Percentiles rank a stretch among this genome's conserved stretches.
Conservation (phyloP, 2,888 invertebrate genomes). For the Blastobasis adustella region DNA sequence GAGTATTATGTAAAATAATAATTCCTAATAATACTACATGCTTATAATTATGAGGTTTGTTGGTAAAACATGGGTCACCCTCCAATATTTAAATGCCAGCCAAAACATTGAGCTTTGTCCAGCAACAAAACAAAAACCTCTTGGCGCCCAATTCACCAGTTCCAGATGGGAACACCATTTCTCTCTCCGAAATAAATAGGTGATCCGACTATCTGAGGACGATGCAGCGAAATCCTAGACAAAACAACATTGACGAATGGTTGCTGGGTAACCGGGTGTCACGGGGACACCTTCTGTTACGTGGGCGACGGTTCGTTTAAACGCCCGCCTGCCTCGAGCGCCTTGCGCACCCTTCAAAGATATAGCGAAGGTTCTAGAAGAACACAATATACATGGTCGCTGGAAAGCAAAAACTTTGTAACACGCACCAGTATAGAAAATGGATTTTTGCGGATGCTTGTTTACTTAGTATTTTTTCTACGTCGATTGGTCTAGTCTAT, state of each 20-base stretch:
- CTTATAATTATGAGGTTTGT: too few relatives aligned
- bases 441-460: not conserved
- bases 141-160: too few relatives aligned
- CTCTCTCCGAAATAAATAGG: too few relatives aligned
- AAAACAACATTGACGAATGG: slow-evolving; percentile 32
- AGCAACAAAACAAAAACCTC: too few relatives aligned
- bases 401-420: too few relatives aligned
- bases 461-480: not conserved
- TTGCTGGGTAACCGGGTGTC: slow-evolving; percentile 15
- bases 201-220: too few relatives aligned
- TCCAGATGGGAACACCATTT: too few relatives aligned
- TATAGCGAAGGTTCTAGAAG: not conserved
- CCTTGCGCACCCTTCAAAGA: not conserved
- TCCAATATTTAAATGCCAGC: too few relatives aligned
- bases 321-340: not conserved
- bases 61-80: too few relatives aligned
- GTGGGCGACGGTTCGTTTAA: slow-evolving; percentile 9
- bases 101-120: too few relatives aligned
- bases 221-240: slow-evolving; percentile 10
- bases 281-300: slow-evolving; percentile 21
- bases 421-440: not conserved
- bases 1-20: too few relatives aligned
- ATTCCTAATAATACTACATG: too few relatives aligned
- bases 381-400: not conserved
- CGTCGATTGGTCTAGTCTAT: slow-evolving; percentile 2